A percentile compares a stretch with the other conserved stretches of the same genome.
These are phyloP conservation scores for Temnothorax ravouxi DNA, from an alignment of 2,888 invertebrate species.

Conservation along the genomic window DNA sequence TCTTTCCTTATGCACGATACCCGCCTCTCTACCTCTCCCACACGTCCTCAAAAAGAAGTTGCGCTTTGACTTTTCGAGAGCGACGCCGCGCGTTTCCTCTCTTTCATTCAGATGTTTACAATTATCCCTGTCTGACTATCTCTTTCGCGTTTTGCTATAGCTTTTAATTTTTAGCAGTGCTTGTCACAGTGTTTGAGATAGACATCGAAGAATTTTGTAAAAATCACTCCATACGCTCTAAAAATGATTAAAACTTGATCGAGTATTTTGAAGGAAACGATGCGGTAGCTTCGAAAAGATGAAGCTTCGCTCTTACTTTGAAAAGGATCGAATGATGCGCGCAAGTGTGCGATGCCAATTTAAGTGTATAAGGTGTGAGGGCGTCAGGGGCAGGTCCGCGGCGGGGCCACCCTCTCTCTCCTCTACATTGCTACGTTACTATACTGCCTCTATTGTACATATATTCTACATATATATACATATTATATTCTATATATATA, in stretches of 20 bases:
- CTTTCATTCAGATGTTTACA: neutral
- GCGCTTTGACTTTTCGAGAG: slow-evolving; percentile 71
- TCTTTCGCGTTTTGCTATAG: neutral
- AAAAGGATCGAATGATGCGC: slow-evolving; percentile 70
- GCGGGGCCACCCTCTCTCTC: slow-evolving; percentile 84
- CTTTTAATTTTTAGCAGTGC: neutral
- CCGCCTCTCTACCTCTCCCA: slow-evolving; percentile 70
- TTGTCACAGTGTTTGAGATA: neutral
- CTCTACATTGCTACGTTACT: slow-evolving; percentile 85
- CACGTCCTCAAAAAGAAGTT: slow-evolving; percentile 55
- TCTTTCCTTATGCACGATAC: slow-evolving; percentile 80
- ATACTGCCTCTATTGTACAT: slow-evolving; percentile 85
- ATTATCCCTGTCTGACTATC: neutral
- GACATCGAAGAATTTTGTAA: neutral
- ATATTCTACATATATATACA: slow-evolving; percentile 81
- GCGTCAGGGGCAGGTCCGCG: slow-evolving; percentile 84
- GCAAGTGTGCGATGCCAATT: slow-evolving; percentile 76
- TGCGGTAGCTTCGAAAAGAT: slow-evolving; percentile 55
- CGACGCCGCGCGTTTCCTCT: slow-evolving; percentile 50
- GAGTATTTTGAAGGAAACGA: slow-evolving; percentile 34
- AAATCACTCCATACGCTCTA: neutral
- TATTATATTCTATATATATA: slow-evolving; percentile 74
- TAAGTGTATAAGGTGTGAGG: slow-evolving; percentile 77
- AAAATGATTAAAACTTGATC: slow-evolving; percentile 6
- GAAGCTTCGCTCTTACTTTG: slow-evolving; percentile 75